These are phyloP conservation scores for Uropsilus gracilis DNA, from an alignment of 2,113 vertebrate genomes.

Conservation along the genomic window DNA sequence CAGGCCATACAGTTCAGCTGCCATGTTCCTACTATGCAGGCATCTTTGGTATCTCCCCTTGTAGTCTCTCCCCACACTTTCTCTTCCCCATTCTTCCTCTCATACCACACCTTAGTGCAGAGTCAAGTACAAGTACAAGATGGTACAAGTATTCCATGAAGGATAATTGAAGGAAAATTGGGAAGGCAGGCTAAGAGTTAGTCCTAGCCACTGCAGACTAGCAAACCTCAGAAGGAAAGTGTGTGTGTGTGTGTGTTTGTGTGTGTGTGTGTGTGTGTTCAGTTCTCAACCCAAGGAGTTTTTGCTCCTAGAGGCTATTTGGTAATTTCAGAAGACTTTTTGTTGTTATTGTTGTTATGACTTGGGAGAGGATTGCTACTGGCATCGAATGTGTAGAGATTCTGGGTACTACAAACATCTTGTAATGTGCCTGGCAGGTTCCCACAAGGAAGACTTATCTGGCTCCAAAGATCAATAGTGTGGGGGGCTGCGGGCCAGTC, in stretches of 20 bases:
- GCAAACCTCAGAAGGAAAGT: background rate
- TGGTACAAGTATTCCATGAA: background rate
- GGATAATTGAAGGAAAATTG: background rate
- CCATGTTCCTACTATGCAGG: no score
- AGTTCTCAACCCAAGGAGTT: background rate
- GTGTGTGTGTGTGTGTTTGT: no score
- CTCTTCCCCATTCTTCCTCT: background rate
- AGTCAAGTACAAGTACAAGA: background rate
- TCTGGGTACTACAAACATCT: background rate
- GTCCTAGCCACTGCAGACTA: background rate
- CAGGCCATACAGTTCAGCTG: background rate
- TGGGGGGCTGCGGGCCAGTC: background rate
- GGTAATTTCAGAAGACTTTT: background rate
- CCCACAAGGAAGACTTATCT: background rate
- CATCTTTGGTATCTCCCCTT: background rate
- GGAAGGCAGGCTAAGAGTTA: background rate
- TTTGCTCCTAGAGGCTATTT: background rate
- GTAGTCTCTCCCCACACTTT: rapidly evolving
- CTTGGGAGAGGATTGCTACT: no score
- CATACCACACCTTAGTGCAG: background rate
- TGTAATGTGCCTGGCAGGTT: background rate
- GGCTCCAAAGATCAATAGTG: background rate
- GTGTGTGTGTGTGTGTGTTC: background rate
- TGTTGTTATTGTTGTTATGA: background rate
- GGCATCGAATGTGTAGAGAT: background rate